phyloP scores from a whole-genome alignment of 2,797 vertebrate genomes.

The Oreochromis mossambicus region DNA sequence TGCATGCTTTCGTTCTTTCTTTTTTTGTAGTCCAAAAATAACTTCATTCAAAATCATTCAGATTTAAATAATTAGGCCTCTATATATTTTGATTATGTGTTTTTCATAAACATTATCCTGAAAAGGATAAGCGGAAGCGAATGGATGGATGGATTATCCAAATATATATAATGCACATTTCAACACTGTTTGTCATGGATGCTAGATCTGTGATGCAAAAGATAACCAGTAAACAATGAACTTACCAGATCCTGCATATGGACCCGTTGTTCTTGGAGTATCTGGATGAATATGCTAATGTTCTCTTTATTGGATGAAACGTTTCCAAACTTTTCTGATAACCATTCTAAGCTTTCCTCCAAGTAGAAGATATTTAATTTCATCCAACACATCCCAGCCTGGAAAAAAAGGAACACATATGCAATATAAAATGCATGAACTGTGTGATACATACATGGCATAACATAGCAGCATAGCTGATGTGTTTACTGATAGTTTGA shows the following conservation, averaged over 20 bases:
- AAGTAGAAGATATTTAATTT: constrained; percentile 77
- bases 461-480: not conserved
- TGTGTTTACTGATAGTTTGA: not conserved
- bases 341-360: constrained; percentile 75
- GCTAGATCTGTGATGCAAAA: not conserved
- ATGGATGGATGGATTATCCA: too few species aligned
- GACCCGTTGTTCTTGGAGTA: constrained; percentile 72
- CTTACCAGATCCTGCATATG: constrained; percentile 62
- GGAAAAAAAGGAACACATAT: not conserved
- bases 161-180: not conserved
- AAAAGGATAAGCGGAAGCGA: too few species aligned
- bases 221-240: not conserved
- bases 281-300: constrained; percentile 75
- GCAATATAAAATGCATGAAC: not conserved
- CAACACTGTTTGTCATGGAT: not conserved
- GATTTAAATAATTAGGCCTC: not conserved
- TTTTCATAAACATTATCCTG: not conserved
- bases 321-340: constrained; percentile 79
- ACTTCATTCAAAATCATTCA: not conserved
- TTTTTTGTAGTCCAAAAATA: not conserved
- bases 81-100: not conserved
- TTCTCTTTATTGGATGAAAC: constrained; percentile 79
- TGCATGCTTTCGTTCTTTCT: not conserved
- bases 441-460: not conserved
- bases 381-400: constrained; percentile 80